Base-by-base conservation (phyloP, 2,113 vertebrate species). In the Peromyscus maniculatus region DNA sequence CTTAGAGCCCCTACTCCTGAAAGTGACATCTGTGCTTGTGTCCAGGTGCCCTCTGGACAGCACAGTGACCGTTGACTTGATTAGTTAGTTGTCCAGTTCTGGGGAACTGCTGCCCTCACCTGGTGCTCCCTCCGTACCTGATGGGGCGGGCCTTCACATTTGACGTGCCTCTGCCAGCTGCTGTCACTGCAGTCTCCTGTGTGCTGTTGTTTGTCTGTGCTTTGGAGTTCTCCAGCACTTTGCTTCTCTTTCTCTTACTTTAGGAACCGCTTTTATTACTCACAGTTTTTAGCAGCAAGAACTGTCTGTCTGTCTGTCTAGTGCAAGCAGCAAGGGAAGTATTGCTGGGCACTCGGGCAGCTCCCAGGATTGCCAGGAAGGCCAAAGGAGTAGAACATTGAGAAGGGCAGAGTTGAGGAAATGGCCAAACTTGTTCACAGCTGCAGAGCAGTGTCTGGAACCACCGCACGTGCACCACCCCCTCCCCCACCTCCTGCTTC, bases 51-150 rank as follows among this genome's bases (percentile, higher is more conserved):
- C 66, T 26, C 8, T 78, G 43, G 28, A 4, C 43, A 39, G 31
- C 3, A 0, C 6, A 22, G 46, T 71, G 26, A 19, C 66, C n/a
- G 39, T 19, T 72, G 33, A 55, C n/a, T 91, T 21, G 89, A 33
- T 79, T 11, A 57, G 62, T 87, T 64, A 64, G 62, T 87, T 64
- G 59, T 16, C 62, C 36, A 15, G n/a, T 46, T 77, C 72, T 69
- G 72, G 8, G 31, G 82, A 28, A 59, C 22, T 52, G 75, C 49
- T 69, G 62, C 21, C 11, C 55, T 66, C 33, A 55, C 16, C 21
- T 4, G 16, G 21, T 17, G 5, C 66, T 75, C 0, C 5, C 66
- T 77, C 0, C 1, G 7, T 4, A 43, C 87, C 52, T 15, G 43
- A 52, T 77, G 46, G 46, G 46, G 46, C 8, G n/a, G 26, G 66